Base-by-base conservation (phyloP, 2,888 invertebrate genomes). In the Cephus rjabovi region DNA sequence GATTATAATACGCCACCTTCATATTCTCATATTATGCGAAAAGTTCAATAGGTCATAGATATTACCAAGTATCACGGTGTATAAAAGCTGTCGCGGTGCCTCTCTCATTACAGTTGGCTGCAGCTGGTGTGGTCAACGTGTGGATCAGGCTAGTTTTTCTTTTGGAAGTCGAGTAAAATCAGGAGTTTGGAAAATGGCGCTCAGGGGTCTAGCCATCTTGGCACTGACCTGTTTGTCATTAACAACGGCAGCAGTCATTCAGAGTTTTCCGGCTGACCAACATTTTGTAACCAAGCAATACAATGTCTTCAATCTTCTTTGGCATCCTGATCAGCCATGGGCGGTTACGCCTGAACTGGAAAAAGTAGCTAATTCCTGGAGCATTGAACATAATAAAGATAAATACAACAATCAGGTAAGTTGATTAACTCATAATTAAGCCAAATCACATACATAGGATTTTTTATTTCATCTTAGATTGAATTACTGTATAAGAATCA, bases 201-300 rank as follows among this genome's bases (percentile, higher is more conserved):
- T 93, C 93, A 93, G 92, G 92, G 92, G 92, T 91, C 92, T 93
- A 90, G 81, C 93, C 82, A 87, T 92, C 79, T 86, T 93, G 78
- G 91, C 92, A 75, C 75, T 79, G 76, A 90, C 91, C 84, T 87
- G 93, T 35, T 88, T 92, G 83, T 92, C 92, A 84, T 84, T 93
- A 84, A 91, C 91, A 79, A 83, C 90, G 78, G 92, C 92, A 31
- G 69, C 69, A 31, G 69, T 69, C 69, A 69, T 69, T 12, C 69
- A n/a, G 11, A 69, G 12, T n/a, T 75, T 80, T 6, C 81, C 81
- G 1, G 87, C 90, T 37, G 89, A 90, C 81, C 85, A 89, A 75
- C 87, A 87, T 0, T 90, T 85, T 69, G 81, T 89, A 1, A 3
- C 79, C 1, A 90, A 89, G 69, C 91, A 91, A 78, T 90, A 89